Conservation (phyloP, 2,888 invertebrate genomes). For the Agrotis clavis region DNA sequence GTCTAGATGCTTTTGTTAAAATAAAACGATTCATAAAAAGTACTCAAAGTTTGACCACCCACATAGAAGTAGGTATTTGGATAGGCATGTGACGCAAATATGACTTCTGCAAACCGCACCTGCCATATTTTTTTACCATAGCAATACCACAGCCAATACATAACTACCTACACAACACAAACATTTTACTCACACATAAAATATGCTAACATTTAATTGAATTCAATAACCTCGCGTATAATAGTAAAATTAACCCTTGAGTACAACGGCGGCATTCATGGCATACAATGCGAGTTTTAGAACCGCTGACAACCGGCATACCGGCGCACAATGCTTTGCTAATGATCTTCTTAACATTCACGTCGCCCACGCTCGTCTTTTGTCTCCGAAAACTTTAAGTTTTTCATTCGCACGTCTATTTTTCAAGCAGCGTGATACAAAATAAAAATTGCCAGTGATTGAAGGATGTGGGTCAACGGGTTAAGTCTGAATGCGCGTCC, state of each 20-base stretch:
- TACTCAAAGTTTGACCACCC: neutral
- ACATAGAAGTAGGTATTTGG: neutral
- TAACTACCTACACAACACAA: constrained; percentile 45
- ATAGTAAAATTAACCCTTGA: constrained; percentile 64
- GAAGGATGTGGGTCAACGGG: constrained; percentile 87
- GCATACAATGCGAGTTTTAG: constrained; percentile 77
- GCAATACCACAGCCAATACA: too few relatives aligned
- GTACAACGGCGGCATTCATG: constrained; percentile 52
- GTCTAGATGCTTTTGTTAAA: too few relatives aligned
- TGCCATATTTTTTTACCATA: constrained; percentile 27
- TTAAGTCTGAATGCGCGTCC: constrained; percentile 74
- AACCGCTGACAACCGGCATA: constrained; percentile 69
- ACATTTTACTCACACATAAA: constrained; percentile 49
- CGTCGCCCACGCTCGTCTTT: constrained; percentile 87
- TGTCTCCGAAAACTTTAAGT: constrained; percentile 86
- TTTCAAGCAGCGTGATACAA: constrained; percentile 86
- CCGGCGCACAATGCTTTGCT: constrained; percentile 82
- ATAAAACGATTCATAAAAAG: too few relatives aligned
- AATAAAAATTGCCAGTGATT: constrained; percentile 80
- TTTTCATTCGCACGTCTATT: constrained; percentile 86
- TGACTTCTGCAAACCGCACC: constrained; percentile 1
- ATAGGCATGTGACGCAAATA: neutral
- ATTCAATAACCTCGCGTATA: constrained; percentile 66
- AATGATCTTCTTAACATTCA: constrained; percentile 90
- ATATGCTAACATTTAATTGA: constrained; percentile 62